Evolutionary conservation across 1,140 invertebrate genomes (phyloP).

Genomic region (Steinernema khuongi): DNA sequence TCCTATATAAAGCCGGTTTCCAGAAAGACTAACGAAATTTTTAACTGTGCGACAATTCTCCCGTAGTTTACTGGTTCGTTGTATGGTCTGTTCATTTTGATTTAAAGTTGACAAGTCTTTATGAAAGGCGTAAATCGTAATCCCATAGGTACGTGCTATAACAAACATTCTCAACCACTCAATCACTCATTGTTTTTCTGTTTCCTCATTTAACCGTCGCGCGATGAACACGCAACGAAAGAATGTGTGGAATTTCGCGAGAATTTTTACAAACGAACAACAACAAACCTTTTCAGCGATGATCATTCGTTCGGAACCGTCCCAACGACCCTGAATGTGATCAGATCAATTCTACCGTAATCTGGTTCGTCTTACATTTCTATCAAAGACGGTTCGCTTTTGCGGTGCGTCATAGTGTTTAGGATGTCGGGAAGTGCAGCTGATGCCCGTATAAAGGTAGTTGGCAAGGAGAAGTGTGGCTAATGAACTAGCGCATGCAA

Average conservation of each 20-base stretch:
- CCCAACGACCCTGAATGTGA: constrained; percentile 13
- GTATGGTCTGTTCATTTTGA: too few relatives aligned
- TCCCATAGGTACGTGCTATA: too few relatives aligned
- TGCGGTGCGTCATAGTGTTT: background rate
- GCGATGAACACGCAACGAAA: background rate
- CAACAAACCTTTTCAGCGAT: constrained; percentile 20
- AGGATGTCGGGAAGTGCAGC: background rate
- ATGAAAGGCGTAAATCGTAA: too few relatives aligned
- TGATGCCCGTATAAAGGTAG: constrained; percentile 4
- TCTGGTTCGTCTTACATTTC: background rate
- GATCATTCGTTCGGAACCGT: constrained; percentile 4
- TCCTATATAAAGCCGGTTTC: too few relatives aligned
- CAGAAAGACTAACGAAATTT: too few relatives aligned
- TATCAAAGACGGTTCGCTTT: background rate
- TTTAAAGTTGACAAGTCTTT: too few relatives aligned
- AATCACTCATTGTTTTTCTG: background rate
- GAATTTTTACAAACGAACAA: too few relatives aligned
- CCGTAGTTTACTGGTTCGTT: too few relatives aligned
- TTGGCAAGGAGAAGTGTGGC: constrained; percentile 18
- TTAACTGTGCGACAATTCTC: too few relatives aligned
- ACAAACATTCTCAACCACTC: too few relatives aligned
- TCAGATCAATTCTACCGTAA: background rate
- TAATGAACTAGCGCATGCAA: background rate
- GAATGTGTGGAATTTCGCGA: background rate
- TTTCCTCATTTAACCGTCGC: background rate